Base-by-base conservation (phyloP, 1,140 invertebrate species). In the Drosophila pseudoananassae region DNA sequence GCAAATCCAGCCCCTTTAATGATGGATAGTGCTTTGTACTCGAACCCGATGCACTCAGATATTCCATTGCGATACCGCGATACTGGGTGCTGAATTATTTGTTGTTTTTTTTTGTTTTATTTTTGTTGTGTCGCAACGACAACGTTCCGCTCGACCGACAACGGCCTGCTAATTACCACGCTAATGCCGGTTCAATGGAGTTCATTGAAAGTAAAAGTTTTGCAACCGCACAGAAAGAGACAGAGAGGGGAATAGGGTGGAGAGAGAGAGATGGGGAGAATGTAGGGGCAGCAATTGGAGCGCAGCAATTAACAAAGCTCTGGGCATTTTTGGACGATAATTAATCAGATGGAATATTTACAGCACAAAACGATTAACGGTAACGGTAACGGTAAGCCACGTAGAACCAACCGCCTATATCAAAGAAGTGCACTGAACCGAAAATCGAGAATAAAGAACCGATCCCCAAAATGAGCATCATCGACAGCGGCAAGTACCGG, bases 191-290 rank as follows among this genome's bases (percentile, higher is more conserved):
- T 88, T 88, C 84, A 88, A 88, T 88, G 85, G 84, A 80, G 84
- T 88, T 88, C 84, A 88, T 80, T 72, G 84, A 88, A 88, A 88
- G 84, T 88, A 88, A 88, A 88, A 88, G 84, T 79, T 87, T 57
- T 43, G 40, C 73, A 57, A 63, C 45, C 60, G 25, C 51, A 46
- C 40, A 4, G 38, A 40, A 49, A 36, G 31, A 4, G 4, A 12
- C n/a, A n/a, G 40, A 45, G 46, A 52, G 40, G 53, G 25, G 31
- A 56, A 12, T 12, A 10, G 33, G 31, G 25, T 31, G 46, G 20
- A 25, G 25, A 25, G 25, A 31, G 50, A 46, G 7, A 36, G 33
- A 65, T 17, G 9, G 25, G 36, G 43, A 36, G 36, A 49, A 23
- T 45, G 1, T 27, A 27, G 25, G 36, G 63, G 46, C 33, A 47